These are phyloP conservation scores for Solenodon paradoxus DNA, from an alignment of 2,113 vertebrate species.

Conservation along the genomic window DNA sequence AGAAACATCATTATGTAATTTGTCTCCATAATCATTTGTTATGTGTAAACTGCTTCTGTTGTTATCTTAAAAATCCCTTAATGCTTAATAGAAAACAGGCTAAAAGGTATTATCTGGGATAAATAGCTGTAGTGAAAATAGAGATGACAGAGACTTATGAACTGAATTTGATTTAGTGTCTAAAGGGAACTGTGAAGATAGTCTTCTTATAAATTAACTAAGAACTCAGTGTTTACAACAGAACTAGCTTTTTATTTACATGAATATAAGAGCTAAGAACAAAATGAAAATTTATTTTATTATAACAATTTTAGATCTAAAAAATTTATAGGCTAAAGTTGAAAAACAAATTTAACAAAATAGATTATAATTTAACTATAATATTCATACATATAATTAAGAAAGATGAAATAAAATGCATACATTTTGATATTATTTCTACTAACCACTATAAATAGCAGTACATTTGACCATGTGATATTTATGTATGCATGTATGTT, in stretches of 20 bases:
- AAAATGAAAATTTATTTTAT: neutral
- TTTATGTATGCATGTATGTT: neutral
- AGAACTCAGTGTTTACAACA: neutral
- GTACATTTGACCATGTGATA: neutral
- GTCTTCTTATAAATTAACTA: neutral
- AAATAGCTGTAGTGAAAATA: slow-evolving; percentile 38
- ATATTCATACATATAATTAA: neutral
- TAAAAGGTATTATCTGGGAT: neutral
- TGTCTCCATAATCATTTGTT: slow-evolving; percentile 47
- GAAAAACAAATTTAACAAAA: neutral
- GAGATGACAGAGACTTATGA: slow-evolving; percentile 6
- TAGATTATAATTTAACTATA: neutral
- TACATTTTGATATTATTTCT: neutral
- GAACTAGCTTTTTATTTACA: neutral
- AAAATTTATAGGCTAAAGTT: neutral
- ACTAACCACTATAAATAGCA: neutral
- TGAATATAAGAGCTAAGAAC: neutral
- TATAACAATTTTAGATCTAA: neutral
- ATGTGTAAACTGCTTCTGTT: slow-evolving; percentile 28
- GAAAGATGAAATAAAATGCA: neutral
- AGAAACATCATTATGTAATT: slow-evolving; percentile 43
- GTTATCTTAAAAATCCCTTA: slow-evolving; percentile 39
- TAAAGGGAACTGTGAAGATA: neutral
- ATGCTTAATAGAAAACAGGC: slow-evolving; percentile 34
- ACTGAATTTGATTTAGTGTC: slow-evolving; percentile 34